Percentiles rank a stretch among this genome's conserved stretches.
phyloP scores from a whole-genome alignment of 2,888 invertebrate species.

The Drosophila tripunctata region DNA sequence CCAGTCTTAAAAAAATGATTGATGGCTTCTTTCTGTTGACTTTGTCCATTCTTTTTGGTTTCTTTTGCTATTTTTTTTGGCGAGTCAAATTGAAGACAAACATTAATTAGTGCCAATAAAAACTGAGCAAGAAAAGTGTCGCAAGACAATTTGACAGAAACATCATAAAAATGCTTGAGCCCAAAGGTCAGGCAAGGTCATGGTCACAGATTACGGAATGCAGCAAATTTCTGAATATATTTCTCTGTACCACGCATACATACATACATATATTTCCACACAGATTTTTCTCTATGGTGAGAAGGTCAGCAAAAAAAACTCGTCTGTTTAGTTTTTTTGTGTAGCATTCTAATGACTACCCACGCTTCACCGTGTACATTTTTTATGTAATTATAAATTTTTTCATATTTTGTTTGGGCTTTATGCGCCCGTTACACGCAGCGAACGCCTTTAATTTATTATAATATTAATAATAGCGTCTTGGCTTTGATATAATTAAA shows the following conservation, averaged over 20 bases:
- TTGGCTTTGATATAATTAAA: conserved; percentile 43
- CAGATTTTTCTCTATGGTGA: neutral
- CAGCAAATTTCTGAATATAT: neutral
- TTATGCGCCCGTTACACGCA: conserved; percentile 35
- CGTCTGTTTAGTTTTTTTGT: neutral
- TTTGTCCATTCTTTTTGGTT: neutral
- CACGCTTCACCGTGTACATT: conserved; percentile 32
- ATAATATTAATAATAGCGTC: conserved; percentile 63
- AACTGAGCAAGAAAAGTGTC: conserved; percentile 58
- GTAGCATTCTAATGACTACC: conserved; percentile 7
- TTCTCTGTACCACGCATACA: neutral
- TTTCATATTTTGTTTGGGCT: conserved; percentile 11
- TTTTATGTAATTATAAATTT: conserved; percentile 32
- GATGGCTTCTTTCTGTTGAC: conserved; percentile 42
- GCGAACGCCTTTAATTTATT: conserved; percentile 55
- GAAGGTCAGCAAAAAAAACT: conserved; percentile 20
- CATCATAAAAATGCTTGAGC: conserved; percentile 18
- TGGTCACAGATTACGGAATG: conserved; percentile 35
- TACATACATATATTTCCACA: neutral
- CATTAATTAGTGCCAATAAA: conserved; percentile 74
- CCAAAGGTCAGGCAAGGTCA: conserved; percentile 71
- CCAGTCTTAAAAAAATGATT: conserved; percentile 53
- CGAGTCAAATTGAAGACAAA: conserved; percentile 27
- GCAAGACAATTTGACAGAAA: conserved; percentile 29
- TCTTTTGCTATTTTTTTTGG: conserved; percentile 14